Base-by-base conservation (phyloP, 1,140 invertebrate species). In the Cydia amplana region DNA sequence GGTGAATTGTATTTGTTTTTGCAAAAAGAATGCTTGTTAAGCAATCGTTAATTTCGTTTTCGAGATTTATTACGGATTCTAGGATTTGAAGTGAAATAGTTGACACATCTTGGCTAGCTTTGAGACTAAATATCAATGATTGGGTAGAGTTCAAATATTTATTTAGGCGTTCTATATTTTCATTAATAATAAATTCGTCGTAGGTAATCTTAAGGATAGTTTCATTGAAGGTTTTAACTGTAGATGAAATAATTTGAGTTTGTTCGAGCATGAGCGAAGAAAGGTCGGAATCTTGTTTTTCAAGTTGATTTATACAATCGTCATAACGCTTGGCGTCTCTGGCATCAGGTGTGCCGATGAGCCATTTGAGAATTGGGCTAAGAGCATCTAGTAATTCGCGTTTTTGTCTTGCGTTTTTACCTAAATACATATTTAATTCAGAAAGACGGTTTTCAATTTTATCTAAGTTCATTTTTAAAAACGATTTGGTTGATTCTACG, bases 341-440 rank as follows among this genome's bases (percentile, higher is more conserved):
- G 2, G 81, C 76, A 72, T 83, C 83, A 1, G 85, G 83, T 3
- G 79, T 80, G n/a, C 87, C 85, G 36, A 90, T 88, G 9, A 87
- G 72, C 82, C 82, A 90, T 78, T 88, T 89, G 12, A 86, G 75
- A n/a, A 80, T 70, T 18, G 80, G 76, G 18, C 83, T 82, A 32
- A 84, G 74, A 25, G 84, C 84, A 74, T 88, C 81, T 28, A 87
- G 36, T 20, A 86, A 7, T 74, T 83, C 81, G 64, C 79, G 74
- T 78, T 77, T 78, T 72, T 74, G 67, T 16, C 75, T 65, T 32
- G 60, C 55, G 28, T 75, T 65, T 12, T 60, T 74, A 77, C 40
- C 67, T 70, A 75, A 40, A 67, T 80, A 28, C 28, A 28, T 1
- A 28, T 28, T 28, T 28, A 28, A 28, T 28, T 28, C 1, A 28